phyloP scores from a whole-genome alignment of 2,113 vertebrate species.

The Pedionomus torquatus region DNA sequence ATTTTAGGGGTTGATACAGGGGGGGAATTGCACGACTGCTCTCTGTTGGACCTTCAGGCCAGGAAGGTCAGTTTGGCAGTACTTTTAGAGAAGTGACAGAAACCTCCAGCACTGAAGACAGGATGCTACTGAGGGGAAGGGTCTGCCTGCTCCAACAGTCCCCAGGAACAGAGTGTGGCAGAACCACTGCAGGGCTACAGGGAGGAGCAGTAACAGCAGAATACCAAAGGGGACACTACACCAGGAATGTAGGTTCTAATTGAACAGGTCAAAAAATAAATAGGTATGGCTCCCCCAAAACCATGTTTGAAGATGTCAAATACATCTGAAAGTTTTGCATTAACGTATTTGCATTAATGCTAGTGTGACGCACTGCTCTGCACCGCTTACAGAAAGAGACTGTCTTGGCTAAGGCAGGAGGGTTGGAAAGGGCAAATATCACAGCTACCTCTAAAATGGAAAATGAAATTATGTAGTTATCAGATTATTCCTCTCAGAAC shows the following conservation, averaged over 20 bases:
- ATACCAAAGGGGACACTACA: not conserved
- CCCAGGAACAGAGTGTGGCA: not conserved
- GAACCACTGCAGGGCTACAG: not conserved
- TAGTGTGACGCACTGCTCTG: not conserved
- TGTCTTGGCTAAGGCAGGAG: not conserved
- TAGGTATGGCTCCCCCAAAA: not conserved
- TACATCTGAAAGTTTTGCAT: not conserved
- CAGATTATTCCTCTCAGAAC: not conserved
- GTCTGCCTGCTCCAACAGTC: not conserved
- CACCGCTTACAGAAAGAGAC: not conserved
- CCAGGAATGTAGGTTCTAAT: not conserved
- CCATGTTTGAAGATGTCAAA: not conserved
- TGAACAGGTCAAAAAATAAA: not conserved
- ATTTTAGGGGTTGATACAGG: not conserved
- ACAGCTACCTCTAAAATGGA: not conserved
- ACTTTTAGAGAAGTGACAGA: not conserved
- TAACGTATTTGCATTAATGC: not conserved
- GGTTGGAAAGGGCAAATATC: not conserved
- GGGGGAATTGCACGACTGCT: not conserved
- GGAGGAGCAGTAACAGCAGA: not conserved
- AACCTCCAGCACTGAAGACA: not conserved
- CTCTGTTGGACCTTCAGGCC: not conserved
- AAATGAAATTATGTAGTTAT: not conserved
- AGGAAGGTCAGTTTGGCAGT: not conserved
- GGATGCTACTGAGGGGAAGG: fast-evolving